phyloP scores from a whole-genome alignment of 2,797 vertebrate genomes.

The Rhincodon typus region DNA sequence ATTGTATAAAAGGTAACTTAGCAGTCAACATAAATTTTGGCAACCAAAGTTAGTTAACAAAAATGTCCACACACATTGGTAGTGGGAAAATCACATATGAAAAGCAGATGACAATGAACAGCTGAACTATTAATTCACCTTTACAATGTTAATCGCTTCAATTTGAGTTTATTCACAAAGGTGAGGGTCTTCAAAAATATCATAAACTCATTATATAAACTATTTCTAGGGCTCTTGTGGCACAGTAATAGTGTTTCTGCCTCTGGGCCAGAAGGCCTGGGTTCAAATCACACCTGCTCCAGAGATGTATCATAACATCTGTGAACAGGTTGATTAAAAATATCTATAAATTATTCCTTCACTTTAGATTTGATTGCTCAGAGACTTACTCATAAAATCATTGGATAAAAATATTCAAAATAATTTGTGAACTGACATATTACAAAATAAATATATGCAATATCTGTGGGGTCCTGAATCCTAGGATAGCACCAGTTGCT shows the following conservation, averaged over 20 bases:
- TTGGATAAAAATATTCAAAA: conserved; percentile 43
- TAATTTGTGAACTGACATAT: conserved; percentile 50
- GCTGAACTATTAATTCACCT: neutral
- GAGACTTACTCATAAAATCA: conserved; percentile 42
- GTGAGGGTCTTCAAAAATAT: neutral
- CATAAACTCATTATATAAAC: neutral
- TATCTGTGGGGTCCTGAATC: conserved; percentile 56
- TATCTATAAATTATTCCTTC: neutral
- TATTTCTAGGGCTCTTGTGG: too few relatives aligned
- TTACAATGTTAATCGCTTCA: neutral
- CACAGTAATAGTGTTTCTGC: too few relatives aligned
- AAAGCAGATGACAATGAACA: neutral
- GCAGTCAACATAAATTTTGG: conserved; percentile 1
- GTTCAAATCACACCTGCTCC: too few relatives aligned
- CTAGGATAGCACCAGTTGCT: conserved; percentile 79
- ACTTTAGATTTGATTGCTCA: conserved; percentile 36
- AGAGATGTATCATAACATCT: too few relatives aligned
- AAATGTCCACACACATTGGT: neutral
- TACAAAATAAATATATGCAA: conserved; percentile 50
- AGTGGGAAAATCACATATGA: neutral
- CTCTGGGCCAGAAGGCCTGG: too few relatives aligned
- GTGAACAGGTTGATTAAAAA: neutral
- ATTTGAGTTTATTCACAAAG: neutral
- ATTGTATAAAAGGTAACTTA: neutral
- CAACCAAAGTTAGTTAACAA: neutral